phyloP scores from a whole-genome alignment of 2,888 invertebrate species.

The Synanthedon myopaeformis region DNA sequence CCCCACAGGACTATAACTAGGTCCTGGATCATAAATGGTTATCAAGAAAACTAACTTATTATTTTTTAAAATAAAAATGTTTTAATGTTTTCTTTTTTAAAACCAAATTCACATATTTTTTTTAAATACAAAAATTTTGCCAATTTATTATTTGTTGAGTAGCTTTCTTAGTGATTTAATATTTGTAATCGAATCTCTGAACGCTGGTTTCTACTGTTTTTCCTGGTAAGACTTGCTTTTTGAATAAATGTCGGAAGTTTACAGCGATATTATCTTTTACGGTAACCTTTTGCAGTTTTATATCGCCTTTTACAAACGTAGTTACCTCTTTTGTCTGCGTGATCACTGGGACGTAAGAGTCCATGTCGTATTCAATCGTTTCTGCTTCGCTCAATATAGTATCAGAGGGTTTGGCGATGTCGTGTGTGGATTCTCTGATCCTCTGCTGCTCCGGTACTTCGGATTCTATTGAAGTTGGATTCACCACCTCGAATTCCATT shows the following conservation, averaged over 20 bases:
- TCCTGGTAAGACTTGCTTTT: slow-evolving; percentile 35
- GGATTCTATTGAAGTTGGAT: slow-evolving; percentile 28
- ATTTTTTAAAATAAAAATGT: no score
- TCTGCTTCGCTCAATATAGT: neutral
- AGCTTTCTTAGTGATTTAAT: slow-evolving; percentile 13
- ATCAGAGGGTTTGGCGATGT: slow-evolving; percentile 3
- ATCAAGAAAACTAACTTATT: no score
- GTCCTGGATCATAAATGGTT: no score
- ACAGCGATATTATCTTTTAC: slow-evolving; percentile 50
- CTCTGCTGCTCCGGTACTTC: slow-evolving; percentile 41
- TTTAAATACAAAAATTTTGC: no score
- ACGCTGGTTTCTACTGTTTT: slow-evolving; percentile 42
- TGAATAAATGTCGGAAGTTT: slow-evolving; percentile 49
- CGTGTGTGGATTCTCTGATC: slow-evolving; percentile 22
- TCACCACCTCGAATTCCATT: slow-evolving; percentile 21
- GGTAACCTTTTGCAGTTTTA: slow-evolving; percentile 44
- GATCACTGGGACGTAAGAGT: slow-evolving; percentile 33
- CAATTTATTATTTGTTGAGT: no score
- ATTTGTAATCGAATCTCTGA: slow-evolving; percentile 46
- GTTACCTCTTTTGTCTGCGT: slow-evolving; percentile 40
- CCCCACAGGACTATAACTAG: no score
- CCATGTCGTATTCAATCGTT: slow-evolving; percentile 2
- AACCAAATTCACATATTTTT: no score
- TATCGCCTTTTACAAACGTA: slow-evolving; percentile 36
- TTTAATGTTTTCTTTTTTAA: no score